Evolutionary conservation across 1,140 invertebrate species (phyloP).

Genomic region (Uloborus diversus): DNA sequence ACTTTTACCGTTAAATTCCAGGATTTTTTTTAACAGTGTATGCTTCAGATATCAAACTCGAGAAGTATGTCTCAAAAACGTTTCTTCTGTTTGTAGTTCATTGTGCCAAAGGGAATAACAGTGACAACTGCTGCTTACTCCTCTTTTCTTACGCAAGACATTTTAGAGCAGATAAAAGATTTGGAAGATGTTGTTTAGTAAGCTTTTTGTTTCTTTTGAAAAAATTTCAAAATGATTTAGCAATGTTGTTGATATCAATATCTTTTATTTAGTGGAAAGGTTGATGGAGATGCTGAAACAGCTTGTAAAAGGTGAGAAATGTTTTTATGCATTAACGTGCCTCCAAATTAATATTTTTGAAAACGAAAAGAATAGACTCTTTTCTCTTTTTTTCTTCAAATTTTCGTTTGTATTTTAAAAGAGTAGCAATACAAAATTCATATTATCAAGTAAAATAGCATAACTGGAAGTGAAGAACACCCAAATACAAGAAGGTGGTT

Average conservation of each 20-base stretch:
- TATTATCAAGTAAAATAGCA: too few relatives aligned
- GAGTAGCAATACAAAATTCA: too few relatives aligned
- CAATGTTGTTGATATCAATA: neutral
- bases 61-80: too few relatives aligned
- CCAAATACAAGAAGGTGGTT: too few relatives aligned
- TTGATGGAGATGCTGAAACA: neutral
- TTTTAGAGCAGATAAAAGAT: neutral
- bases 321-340: neutral
- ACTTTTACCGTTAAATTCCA: too few relatives aligned
- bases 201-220: too few relatives aligned
- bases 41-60: too few relatives aligned
- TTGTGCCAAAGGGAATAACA: constrained; percentile 72
- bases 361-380: neutral
- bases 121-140: constrained; percentile 69
- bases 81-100: neutral
- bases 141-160: neutral
- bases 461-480: too few relatives aligned
- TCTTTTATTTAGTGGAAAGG: neutral
- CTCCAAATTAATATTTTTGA: neutral
- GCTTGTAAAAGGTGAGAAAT: neutral
- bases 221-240: too few relatives aligned
- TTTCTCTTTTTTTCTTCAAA: too few relatives aligned
- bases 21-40: too few relatives aligned
- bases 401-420: too few relatives aligned
- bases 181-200: neutral